Evolutionary conservation across 2,113 vertebrate genomes (phyloP).

Genomic region (Pachyramphus minor): DNA sequence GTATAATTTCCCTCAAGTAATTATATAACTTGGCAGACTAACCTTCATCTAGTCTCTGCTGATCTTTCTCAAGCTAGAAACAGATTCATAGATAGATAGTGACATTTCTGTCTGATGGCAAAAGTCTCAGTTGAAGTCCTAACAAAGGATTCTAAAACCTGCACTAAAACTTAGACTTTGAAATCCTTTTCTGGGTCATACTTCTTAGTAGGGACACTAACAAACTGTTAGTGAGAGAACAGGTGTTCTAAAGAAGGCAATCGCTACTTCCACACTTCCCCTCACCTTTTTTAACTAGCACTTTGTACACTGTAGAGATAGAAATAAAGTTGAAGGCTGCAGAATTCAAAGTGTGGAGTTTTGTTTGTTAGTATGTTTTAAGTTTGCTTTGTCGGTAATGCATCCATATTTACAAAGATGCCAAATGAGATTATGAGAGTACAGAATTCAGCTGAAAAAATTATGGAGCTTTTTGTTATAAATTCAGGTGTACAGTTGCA

Average conservation of each 20-base stretch:
- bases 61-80: constrained; percentile 28
- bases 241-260: constrained; percentile 1
- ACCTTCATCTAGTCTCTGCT: constrained; percentile 42
- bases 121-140: constrained; percentile 14
- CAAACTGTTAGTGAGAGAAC: constrained; percentile 29
- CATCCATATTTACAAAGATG: background rate
- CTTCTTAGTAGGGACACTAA: constrained; percentile 17
- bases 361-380: background rate
- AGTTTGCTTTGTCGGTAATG: background rate
- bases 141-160: constrained; percentile 48
- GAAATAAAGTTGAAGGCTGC: background rate
- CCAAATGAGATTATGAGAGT: background rate
- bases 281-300: background rate
- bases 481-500: background rate
- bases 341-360: background rate
- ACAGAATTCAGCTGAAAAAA: background rate
- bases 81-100: constrained; percentile 39
- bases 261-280: background rate
- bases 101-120: constrained; percentile 23
- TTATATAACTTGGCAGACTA: constrained; percentile 59
- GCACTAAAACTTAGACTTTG: background rate
- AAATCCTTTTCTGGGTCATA: background rate
- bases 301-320: background rate
- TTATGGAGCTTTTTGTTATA: background rate
- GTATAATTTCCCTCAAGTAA: constrained; percentile 56